Base-by-base conservation (phyloP, 2,113 vertebrate genomes). In the Phocoena sinus region DNA sequence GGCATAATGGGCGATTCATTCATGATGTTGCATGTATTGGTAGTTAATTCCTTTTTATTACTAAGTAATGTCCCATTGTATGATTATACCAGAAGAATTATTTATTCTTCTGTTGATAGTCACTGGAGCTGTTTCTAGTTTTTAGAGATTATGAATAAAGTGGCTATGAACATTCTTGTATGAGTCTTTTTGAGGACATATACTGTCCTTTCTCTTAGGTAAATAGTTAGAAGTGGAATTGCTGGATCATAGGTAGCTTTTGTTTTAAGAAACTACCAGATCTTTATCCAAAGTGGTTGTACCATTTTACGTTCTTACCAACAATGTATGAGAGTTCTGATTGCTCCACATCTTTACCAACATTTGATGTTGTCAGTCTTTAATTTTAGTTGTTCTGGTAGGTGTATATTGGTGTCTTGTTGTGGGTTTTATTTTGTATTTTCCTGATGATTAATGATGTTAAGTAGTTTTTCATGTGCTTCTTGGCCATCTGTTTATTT, bases 171-270 rank as follows among this genome's bases (percentile, higher is more conserved):
- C 60, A 9, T 76, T 95, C 60, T 94, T 71, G 31, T 53, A 11
- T 50, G 77, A 53, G 8, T n/a, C 47, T 89, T 89, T 86, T 67
- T 82, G 23, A 84, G 81, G 23, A 53, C 38, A 73, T 67, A 56
- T 25, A 53, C 28, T 96, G 86, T 94, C 63, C 73, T 84, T 97
- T 84, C 76, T 93, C 63, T 62, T 86, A 85, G n/a, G 62, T 67
- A 44, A 95, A 89, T 67, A 38, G 62, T 62, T 79, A 79, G 53
- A 68, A 41, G 58, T 73, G 28, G 23, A 70, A 62, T 68, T 89
- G 91, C 47, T 95, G 56, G 50, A 23, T 84, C 58, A 28, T 47
- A 31, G 38, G 26, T 67, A 41, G n/a, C 12, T 53, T 92, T 77
- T 67, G 25, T 85, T 95, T 73, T 56, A 68, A 91, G 71, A 96